phyloP scores from a whole-genome alignment of 2,113 vertebrate genomes.

The Leptosomus discolor region DNA sequence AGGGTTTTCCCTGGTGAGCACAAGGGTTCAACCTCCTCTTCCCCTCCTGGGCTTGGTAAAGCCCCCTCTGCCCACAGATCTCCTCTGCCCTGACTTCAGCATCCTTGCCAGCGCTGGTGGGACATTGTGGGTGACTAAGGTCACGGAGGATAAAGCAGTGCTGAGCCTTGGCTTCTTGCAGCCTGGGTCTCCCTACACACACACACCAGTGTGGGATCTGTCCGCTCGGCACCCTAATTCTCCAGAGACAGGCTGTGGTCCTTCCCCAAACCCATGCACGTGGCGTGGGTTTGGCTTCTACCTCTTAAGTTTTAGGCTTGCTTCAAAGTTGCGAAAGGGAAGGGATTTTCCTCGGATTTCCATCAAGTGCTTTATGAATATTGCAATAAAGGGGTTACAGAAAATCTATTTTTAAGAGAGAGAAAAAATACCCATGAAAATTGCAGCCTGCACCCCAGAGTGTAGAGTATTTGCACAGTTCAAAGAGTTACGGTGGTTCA shows the following conservation, averaged over 20 bases:
- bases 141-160: background rate
- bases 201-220: fast-evolving
- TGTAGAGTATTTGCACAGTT: conserved; percentile 59
- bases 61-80: background rate
- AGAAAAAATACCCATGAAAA: conserved; percentile 56
- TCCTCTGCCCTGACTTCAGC: background rate
- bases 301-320: background rate
- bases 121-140: background rate
- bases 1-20: background rate
- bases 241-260: background rate
- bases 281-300: background rate
- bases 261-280: background rate
- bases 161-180: background rate
- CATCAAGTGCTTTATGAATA: conserved; percentile 40
- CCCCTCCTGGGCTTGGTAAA: background rate
- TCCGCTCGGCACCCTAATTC: background rate
- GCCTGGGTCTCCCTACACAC: background rate
- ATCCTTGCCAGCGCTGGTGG: background rate
- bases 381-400: conserved; percentile 51
- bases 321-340: conserved; percentile 8
- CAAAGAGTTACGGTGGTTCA: conserved; percentile 55
- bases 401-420: conserved; percentile 60
- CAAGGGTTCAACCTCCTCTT: background rate
- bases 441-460: conserved; percentile 48
- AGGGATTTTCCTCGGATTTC: conserved; percentile 57